Evolutionary conservation across 2,113 vertebrate species (phyloP), one percentile per base, ranked within the genome.

Genomic region (Cryptomyrus ogoouensis): DNA sequence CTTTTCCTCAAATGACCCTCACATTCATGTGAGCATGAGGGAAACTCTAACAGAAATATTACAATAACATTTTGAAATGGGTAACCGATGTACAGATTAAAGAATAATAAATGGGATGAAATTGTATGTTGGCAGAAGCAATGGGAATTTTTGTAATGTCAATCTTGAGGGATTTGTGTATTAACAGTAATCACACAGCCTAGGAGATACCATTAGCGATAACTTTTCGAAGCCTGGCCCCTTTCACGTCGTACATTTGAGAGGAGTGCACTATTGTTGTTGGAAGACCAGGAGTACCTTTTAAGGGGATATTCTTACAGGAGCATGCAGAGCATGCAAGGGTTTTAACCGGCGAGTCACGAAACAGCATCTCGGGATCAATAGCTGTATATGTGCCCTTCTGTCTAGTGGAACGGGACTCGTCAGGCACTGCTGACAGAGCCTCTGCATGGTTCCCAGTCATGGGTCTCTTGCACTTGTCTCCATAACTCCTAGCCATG

Each of bases 131-230:
- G 84, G 84, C 53, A 70, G 83, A 27, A 53, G 39, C 35, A 42
- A 87, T 74, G 56, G 89, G 56, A 70, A 87, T 90, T 87, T 90
- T 49, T 44, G 24, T 39, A 86, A 52, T 12, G 74, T 89, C 27
- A 62, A 66, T 90, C 89, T 86, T 90, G 83, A 86, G 80, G 70
- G 74, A 89, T 89, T 89, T 83, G 47, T 83, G 46, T n/a, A 89
- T 83, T 52, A 46, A 56, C 44, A 24, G 77, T 62, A 85, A 89
- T 85, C 52, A 58, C 35, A 27, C 49, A 15, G 89, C 21, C 53
- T 84, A 35, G 31, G 74, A 83, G 49, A 89, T 89, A 56, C 50
- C 74, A 53, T 83, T 83, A 47, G 47, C 15, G 88, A 89, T 89
- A 83, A 89, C 70, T 56, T 89, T 87, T 35, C 46, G 6, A 7